phyloP scores from a whole-genome alignment of 2,888 invertebrate genomes.

The Ptilodon capucinus region DNA sequence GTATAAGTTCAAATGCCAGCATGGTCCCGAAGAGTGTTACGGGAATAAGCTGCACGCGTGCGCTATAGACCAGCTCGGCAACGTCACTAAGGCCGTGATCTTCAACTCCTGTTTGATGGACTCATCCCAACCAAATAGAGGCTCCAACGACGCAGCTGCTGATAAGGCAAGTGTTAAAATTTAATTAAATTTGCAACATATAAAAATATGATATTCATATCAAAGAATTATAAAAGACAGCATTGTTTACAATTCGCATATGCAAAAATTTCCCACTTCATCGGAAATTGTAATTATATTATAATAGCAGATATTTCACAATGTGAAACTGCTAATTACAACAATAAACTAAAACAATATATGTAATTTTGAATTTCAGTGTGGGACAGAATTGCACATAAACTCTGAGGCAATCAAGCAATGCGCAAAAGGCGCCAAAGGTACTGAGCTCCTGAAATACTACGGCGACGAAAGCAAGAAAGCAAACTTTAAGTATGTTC shows the following conservation, averaged over 20 bases:
- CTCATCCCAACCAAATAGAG: slow-evolving; percentile 13
- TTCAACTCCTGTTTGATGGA: slow-evolving; percentile 88
- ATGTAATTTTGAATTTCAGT: slow-evolving; percentile 36
- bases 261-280: background rate
- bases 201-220: no score
- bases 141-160: slow-evolving; percentile 49
- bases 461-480: slow-evolving; percentile 46
- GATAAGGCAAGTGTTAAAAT: slow-evolving; percentile 33
- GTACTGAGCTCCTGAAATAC: slow-evolving; percentile 37
- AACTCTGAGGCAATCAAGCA: slow-evolving; percentile 40
- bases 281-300: no score
- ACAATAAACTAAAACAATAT: background rate
- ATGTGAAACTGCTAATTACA: background rate
- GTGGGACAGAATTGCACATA: slow-evolving; percentile 39
- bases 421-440: slow-evolving; percentile 49
- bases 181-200: no score
- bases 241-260: no score
- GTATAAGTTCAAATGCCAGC: slow-evolving; percentile 86
- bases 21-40: slow-evolving; percentile 86
- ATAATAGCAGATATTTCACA: no score
- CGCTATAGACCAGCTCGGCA: slow-evolving; percentile 71
- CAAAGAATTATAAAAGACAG: no score
- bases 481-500: slow-evolving; percentile 34
- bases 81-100: slow-evolving; percentile 74
- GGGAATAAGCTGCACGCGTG: slow-evolving; percentile 92